Base-by-base conservation (phyloP, 2,888 invertebrate species). In the Sarcophaga subvicina region DNA sequence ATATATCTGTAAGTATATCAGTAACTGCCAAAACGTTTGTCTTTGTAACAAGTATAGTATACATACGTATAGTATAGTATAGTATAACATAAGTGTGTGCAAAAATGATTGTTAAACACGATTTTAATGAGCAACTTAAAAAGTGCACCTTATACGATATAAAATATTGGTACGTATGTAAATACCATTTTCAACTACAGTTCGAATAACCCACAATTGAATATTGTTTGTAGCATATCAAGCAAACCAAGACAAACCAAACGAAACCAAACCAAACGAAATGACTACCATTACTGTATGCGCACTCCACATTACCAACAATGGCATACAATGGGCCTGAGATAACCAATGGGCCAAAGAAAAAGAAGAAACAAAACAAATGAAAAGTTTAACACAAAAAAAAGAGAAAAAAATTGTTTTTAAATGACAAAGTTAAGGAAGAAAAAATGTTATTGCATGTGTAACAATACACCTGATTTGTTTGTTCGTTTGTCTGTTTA, bases 391-490 rank as follows among this genome's bases (percentile, higher is more conserved):
- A 54, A 47, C 5, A 63, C 37, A 67, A 67, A 79, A 71, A 37
- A 70, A 20, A 80, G 62, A 49, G 25, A 22, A 62, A 77, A 49
- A 77, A 59, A 37, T 37, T 37, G 37, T 37, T 37, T 37, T 37
- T 10, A 37, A 37, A 37, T 37, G 37, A 37, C 37, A 37, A 63
- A 54, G 49, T 72, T 27, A 17, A 37, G 37, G 37, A 8, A 37
- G 37, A 49, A 80, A 69, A 67, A 62, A 59, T 69, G 22, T 70
- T 69, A 80, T 79, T 49, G 73, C 89, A 89, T 89, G 88, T 89
- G 91, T 90, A 90, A 91, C 85, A 89, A 89, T 90, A 89, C 91
- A 92, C 91, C 91, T 92, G 91, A 92, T 90, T 77, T 87, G 86
- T 84, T 84, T 80, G 70, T 71, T 75, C 37, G 78, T 17, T 45